Conservation (phyloP, 2,113 vertebrate species). For the Stomatorhinus ivindoensis region DNA sequence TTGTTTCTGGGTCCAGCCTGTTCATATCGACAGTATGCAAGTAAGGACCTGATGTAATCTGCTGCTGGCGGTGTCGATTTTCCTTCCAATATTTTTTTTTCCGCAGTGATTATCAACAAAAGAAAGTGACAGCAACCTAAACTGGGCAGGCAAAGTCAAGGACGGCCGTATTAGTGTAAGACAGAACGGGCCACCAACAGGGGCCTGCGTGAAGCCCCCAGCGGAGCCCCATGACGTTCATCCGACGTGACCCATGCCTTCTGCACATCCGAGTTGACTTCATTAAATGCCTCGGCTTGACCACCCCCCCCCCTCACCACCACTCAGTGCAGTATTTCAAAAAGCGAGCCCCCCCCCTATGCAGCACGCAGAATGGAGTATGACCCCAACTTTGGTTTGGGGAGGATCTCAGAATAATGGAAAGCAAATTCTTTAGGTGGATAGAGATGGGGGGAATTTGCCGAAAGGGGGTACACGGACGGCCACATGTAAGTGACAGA, state of each 20-base stretch:
- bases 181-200: background rate
- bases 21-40: background rate
- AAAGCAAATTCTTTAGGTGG: slow-evolving; percentile 59
- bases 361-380: slow-evolving; percentile 57
- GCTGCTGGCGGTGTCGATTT: background rate
- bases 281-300: slow-evolving; percentile 65
- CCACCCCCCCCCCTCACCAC: slow-evolving; percentile 40
- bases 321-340: slow-evolving; percentile 58
- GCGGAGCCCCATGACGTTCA: slow-evolving; percentile 50
- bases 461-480: background rate
- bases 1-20: background rate
- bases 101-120: background rate
- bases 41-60: background rate
- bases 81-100: background rate
- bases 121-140: background rate
- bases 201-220: background rate
- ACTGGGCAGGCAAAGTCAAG: slow-evolving; percentile 5
- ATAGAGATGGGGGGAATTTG: slow-evolving; percentile 53
- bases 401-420: slow-evolving; percentile 76
- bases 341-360: slow-evolving; percentile 49
- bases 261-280: slow-evolving; percentile 61
- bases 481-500: background rate
- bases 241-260: slow-evolving; percentile 61
- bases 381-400: slow-evolving; percentile 60
- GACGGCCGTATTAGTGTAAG: background rate